Evolutionary conservation across 2,888 invertebrate species (phyloP), one percentile per base, ranked within the genome.

Genomic region (Clunio marinus): DNA sequence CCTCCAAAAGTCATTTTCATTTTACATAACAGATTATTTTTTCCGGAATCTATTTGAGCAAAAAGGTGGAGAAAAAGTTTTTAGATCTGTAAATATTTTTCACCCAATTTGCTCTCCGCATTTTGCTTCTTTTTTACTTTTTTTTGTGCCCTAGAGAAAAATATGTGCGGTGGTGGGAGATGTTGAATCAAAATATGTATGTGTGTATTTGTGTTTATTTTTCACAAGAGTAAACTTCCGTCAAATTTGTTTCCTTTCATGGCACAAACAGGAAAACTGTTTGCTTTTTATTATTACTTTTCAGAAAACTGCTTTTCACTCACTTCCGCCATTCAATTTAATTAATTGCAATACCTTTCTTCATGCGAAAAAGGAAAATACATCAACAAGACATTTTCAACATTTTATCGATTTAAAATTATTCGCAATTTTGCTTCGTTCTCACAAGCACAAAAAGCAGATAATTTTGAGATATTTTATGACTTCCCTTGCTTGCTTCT

Each of bases 261-360:
- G 20, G 2, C 1, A 37, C 35, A 60, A 60, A 35, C 35, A 28
- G 32, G 32, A 37, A 35, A 51, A 22, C 51, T 4, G 5, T 51
- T 51, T 17, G 60, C 35, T 51, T 60, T 27, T 60, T 60, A 35
- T 41, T 37, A 41, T 60, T 35, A n/a, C n/a, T 60, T 22, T 3
- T 32, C 35, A 15, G n/a, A n/a, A n/a, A n/a, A 15, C 15, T 58
- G 13, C 32, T 45, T 63, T 63, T 25, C 17, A 46, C 17, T 63
- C 63, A 46, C 63, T 63, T 63, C 63, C 63, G 63, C 27, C 46
- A 15, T 63, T 63, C 63, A 63, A 63, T 63, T 45, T 45, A 63
- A 20, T 62, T 63, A 63, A 63, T 63, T 63, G 63, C 45, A 63
- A 41, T 32, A 8, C n/a, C 10, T 32, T 10, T 32, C 7, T 32